A percentile compares a stretch with the other conserved stretches of the same genome.
Evolutionary conservation across 2,113 vertebrate species (phyloP).

Genomic region (Platysternon megacephalum): DNA sequence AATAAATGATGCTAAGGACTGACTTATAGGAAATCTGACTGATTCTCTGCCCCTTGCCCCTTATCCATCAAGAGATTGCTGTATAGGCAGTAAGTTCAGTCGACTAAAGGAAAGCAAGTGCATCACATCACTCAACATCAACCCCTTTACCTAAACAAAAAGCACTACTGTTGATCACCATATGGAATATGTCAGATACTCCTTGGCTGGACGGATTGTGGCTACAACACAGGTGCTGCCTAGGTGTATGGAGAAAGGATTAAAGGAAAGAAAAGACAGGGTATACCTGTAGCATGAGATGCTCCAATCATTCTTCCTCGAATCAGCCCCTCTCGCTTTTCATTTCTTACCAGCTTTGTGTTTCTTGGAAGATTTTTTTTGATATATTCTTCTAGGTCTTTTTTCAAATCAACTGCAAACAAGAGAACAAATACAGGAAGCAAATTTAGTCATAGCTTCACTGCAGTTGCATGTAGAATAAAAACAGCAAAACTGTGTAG

Average conservation of each 20-base stretch:
- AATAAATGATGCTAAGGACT: background rate
- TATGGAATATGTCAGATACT: background rate
- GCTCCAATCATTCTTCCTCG: slow-evolving; percentile 96
- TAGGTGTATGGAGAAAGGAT: accelerated
- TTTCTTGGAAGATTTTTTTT: slow-evolving; percentile 82
- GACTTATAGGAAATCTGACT: background rate
- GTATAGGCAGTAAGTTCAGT: background rate
- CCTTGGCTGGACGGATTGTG: background rate
- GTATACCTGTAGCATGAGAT: slow-evolving; percentile 89
- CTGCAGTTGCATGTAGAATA: background rate
- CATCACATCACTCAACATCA: background rate
- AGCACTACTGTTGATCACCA: background rate
- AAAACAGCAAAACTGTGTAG: background rate
- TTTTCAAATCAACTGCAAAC: slow-evolving; percentile 90
- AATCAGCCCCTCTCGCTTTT: slow-evolving; percentile 92
- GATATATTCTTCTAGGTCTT: slow-evolving; percentile 85
- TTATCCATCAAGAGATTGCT: background rate
- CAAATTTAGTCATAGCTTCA: background rate
- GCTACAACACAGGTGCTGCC: background rate
- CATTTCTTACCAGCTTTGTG: slow-evolving; percentile 90
- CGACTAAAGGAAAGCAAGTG: background rate
- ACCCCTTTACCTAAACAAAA: background rate
- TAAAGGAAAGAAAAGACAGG: background rate
- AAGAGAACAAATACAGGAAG: background rate
- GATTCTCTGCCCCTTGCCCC: background rate